phyloP scores from a whole-genome alignment of 2,797 vertebrate species.

The Oreonectes daqikongensis region DNA sequence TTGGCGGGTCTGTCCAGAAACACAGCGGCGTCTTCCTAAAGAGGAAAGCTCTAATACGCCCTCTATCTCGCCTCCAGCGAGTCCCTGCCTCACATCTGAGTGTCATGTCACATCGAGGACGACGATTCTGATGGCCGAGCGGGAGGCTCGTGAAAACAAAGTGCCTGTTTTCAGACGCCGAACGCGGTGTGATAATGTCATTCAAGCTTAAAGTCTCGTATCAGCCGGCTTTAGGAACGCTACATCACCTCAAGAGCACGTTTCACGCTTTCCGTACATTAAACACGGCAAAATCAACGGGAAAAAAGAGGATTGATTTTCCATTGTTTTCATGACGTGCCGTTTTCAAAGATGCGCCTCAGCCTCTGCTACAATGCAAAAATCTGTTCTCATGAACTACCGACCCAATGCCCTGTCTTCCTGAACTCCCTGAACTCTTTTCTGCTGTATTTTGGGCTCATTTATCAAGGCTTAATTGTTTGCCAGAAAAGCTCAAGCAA shows the following conservation, averaged over 20 bases:
- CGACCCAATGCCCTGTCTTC: too few species aligned
- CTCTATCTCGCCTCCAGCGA: conserved; percentile 44
- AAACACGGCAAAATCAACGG: not conserved
- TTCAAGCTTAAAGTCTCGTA: conserved; percentile 2
- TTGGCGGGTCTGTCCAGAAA: conserved; percentile 50
- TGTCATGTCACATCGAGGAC: conserved; percentile 40
- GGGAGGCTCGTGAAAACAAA: conserved; percentile 5
- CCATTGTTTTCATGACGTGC: too few species aligned
- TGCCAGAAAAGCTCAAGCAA: too few species aligned
- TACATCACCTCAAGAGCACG: not conserved
- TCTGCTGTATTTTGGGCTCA: not conserved
- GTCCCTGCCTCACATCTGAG: conserved; percentile 33
- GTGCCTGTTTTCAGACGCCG: conserved; percentile 14
- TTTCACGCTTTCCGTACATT: not conserved
- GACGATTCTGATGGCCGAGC: conserved; percentile 35
- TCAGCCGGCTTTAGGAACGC: not conserved
- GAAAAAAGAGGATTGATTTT: too few species aligned
- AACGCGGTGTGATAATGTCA: conserved; percentile 35
- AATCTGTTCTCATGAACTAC: too few species aligned
- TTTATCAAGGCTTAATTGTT: conserved; percentile 23
- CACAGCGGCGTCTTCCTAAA: conserved; percentile 48
- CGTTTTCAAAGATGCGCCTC: too few species aligned
- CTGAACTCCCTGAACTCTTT: too few species aligned
- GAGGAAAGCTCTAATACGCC: conserved; percentile 49
- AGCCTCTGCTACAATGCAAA: too few species aligned